phyloP scores from a whole-genome alignment of 2,888 invertebrate species.

The Dolichomitus sp. region DNA sequence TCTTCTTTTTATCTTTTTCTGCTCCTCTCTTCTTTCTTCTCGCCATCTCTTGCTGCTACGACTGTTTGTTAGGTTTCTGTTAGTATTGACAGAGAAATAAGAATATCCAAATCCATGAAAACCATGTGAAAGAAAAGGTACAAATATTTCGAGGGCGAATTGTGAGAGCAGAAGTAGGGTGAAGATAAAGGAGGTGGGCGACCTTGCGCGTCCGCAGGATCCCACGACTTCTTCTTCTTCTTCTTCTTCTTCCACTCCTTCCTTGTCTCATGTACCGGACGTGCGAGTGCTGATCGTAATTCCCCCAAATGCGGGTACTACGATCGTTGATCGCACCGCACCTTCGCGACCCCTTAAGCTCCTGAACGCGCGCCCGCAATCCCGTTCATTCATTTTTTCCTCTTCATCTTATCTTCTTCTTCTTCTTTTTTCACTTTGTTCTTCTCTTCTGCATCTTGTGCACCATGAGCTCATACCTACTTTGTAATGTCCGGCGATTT shows the following conservation, averaged over 20 bases:
- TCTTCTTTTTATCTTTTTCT: not conserved
- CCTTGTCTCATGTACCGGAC: conserved; percentile 76
- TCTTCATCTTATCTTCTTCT: conserved; percentile 13
- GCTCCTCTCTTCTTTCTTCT: not conserved
- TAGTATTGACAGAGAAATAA: conserved; percentile 3
- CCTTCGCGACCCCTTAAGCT: conserved; percentile 32
- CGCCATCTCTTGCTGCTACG: not conserved
- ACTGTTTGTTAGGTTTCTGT: not conserved
- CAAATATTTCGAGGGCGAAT: not conserved
- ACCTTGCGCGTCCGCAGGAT: conserved; percentile 64
- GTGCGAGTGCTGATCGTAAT: conserved; percentile 47
- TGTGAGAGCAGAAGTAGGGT: not conserved
- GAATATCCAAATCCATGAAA: not conserved
- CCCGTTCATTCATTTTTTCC: conserved; percentile 37
- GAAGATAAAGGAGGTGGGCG: conserved; percentile 1
- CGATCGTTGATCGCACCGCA: conserved; percentile 23
- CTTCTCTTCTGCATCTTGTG: not conserved
- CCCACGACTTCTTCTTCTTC: conserved; percentile 75
- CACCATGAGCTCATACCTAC: conserved; percentile 3
- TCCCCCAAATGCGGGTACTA: conserved; percentile 36
- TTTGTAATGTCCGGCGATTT: conserved; percentile 52
- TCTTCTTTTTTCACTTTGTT: not conserved
- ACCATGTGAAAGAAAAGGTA: not conserved
- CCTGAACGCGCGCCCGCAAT: conserved; percentile 12
- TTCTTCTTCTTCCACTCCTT: not conserved